Base-by-base conservation (phyloP, 2,797 vertebrate species). In the Xerus rutilus region DNA sequence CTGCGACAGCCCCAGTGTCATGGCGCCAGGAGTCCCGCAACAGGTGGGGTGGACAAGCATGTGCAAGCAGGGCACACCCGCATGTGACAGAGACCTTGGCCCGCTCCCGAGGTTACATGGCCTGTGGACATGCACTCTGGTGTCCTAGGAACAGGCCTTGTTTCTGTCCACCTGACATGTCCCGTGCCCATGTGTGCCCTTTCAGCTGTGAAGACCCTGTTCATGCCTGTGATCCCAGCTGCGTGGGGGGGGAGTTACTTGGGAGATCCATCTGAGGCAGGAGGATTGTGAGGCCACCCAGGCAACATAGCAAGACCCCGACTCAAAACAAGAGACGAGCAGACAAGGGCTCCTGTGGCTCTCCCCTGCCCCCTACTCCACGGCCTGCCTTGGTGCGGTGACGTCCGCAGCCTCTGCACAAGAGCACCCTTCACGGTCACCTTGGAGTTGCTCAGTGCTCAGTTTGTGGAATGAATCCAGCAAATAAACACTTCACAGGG, bases 81-180 rank as follows among this genome's bases (percentile, higher is more conserved):
- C 23, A 9, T 6, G 17, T 5, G 28, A 13, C 0, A 11, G 54
- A 32, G 43, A 32, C 57, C 23, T 8, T 28, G 30, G 57, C 70
- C 70, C 5, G 0, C 20, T 18, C 1, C 6, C 0, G 0, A 32
- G 45, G 45, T 43, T 30, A 4, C 4, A 0, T 28, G 79, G n/a
- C 74, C 73, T 23, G 7, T 5, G 25, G 0, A 7, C 3, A 54
- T 20, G n/a, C 32, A 3, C 15, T 67, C 65, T 20, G 32, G 32
- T 18, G 18, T 20, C 28, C 52, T 14, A 54, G 21, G 47, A 18
- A 12, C 8, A 54, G n/a, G n/a, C n/a, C 35, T 57, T 35, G n/a
- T 54, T 35, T n/a, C 6, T 39, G 20, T 54, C 57, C 57, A 25
- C 57, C 30, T 54, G 74, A 15, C 57, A 2, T 4, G 17, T 28